Percentiles rank a stretch among this genome's conserved stretches.
These are phyloP conservation scores for Atlantisia rogersi DNA, from an alignment of 2,113 vertebrate genomes.

Conservation along the genomic window DNA sequence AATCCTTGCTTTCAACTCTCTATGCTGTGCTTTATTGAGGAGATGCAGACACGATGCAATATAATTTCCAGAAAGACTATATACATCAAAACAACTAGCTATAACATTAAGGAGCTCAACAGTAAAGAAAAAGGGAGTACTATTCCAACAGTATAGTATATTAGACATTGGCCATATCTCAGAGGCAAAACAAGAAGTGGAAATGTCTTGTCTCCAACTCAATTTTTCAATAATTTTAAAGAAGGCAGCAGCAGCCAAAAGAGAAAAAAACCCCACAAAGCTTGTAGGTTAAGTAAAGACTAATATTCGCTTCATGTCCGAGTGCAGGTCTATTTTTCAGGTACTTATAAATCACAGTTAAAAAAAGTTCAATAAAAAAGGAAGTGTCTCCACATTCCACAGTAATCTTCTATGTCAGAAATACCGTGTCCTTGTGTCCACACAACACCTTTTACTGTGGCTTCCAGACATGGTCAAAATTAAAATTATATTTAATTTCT, in stretches of 20 bases:
- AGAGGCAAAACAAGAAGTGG: constrained; percentile 21
- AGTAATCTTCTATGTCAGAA: neutral
- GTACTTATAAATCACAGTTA: neutral
- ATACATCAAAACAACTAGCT: neutral
- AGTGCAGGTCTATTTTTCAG: neutral
- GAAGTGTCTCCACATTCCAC: neutral
- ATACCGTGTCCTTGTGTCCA: neutral
- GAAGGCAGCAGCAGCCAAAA: neutral
- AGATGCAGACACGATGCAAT: neutral
- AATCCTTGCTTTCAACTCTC: neutral
- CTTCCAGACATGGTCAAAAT: neutral
- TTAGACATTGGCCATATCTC: neutral
- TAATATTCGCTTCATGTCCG: neutral
- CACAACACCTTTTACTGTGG: neutral
- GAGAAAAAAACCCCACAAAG: neutral
- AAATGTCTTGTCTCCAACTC: neutral
- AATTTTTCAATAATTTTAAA: neutral
- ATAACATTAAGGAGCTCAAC: neutral
- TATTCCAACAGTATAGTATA: neutral
- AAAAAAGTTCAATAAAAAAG: neutral
- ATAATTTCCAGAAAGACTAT: neutral
- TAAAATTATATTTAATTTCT: neutral
- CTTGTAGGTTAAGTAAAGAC: neutral
- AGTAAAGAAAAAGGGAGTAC: neutral
- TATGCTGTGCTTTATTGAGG: neutral